Evolutionary conservation across 1,140 invertebrate species (phyloP).

Genomic region (Anadara kagoshimensis): DNA sequence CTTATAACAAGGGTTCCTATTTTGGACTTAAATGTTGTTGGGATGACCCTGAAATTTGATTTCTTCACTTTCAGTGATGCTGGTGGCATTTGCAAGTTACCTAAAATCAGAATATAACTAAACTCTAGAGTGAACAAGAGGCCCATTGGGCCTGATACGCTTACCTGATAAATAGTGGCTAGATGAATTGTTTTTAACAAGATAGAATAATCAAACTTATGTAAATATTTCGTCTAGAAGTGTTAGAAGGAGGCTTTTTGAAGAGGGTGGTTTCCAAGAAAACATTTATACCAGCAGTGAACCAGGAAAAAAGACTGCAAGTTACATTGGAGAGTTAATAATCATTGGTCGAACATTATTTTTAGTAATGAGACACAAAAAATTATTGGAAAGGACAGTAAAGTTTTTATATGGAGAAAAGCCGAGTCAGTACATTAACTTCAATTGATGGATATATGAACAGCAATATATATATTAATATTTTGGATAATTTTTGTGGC

Average conservation of each 20-base stretch:
- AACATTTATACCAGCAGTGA: background rate
- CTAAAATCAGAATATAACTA: too few species aligned
- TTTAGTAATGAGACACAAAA: too few species aligned
- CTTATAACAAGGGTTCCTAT: too few species aligned
- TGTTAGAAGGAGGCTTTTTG: background rate
- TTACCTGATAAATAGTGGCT: too few species aligned
- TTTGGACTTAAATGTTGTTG: too few species aligned
- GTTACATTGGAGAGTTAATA: background rate
- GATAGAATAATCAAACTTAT: background rate
- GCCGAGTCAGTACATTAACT: background rate
- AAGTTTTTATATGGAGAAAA: background rate
- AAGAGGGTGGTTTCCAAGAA: background rate
- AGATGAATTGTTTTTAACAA: background rate
- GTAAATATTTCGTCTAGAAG: background rate
- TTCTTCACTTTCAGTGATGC: too few species aligned
- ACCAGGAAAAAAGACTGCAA: background rate
- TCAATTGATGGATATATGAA: slow-evolving; percentile 4
- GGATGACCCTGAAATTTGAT: too few species aligned
- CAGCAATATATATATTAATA: background rate
- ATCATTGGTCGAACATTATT: background rate
- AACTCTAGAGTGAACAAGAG: too few species aligned
- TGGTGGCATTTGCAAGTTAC: too few species aligned
- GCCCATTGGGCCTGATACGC: too few species aligned
- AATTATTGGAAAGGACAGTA: background rate
- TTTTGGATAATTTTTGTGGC: background rate